phyloP scores from a whole-genome alignment of 2,113 vertebrate genomes.

The Thunnus thynnus region DNA sequence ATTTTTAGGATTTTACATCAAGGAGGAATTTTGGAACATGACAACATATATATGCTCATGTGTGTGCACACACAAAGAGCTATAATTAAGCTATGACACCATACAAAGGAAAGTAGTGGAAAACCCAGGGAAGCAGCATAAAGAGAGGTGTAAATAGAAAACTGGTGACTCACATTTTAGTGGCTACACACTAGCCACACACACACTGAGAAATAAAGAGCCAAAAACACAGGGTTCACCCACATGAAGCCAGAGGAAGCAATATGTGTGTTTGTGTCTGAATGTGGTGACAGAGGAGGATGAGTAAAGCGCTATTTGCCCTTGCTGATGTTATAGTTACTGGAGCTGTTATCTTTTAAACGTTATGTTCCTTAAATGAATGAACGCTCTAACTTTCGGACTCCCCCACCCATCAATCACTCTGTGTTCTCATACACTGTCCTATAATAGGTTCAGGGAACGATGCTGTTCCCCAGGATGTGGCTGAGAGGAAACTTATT shows the following conservation, averaged over 20 bases:
- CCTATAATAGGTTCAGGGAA: slow-evolving; percentile 43
- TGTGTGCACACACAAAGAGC: slow-evolving; percentile 37
- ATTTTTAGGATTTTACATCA: slow-evolving; percentile 75
- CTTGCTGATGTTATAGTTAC: slow-evolving; percentile 49
- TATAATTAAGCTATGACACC: slow-evolving; percentile 77
- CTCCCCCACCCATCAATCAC: slow-evolving; percentile 45
- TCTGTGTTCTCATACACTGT: slow-evolving; percentile 11
- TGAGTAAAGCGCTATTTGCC: slow-evolving; percentile 58
- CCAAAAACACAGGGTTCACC: slow-evolving; percentile 80
- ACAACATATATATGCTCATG: slow-evolving; percentile 57
- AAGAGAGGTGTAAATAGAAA: slow-evolving; percentile 82
- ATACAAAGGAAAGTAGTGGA: slow-evolving; percentile 77
- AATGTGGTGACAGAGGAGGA: slow-evolving; percentile 68
- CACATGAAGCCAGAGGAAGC: slow-evolving; percentile 75
- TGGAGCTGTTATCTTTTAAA: slow-evolving; percentile 58
- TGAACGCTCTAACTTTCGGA: slow-evolving; percentile 30
- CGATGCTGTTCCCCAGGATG: slow-evolving; percentile 65
- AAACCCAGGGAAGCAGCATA: slow-evolving; percentile 76
- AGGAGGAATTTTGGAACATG: slow-evolving; percentile 67
- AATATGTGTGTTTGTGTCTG: slow-evolving; percentile 65
- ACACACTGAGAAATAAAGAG: slow-evolving; percentile 61
- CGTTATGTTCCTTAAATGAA: slow-evolving; percentile 43
- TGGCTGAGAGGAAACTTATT: slow-evolving; percentile 56
- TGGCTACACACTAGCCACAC: slow-evolving; percentile 76
- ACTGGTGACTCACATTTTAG: slow-evolving; percentile 78